Conservation (phyloP, 2,888 invertebrate species). For the Xanthorhoe spadicearia region DNA sequence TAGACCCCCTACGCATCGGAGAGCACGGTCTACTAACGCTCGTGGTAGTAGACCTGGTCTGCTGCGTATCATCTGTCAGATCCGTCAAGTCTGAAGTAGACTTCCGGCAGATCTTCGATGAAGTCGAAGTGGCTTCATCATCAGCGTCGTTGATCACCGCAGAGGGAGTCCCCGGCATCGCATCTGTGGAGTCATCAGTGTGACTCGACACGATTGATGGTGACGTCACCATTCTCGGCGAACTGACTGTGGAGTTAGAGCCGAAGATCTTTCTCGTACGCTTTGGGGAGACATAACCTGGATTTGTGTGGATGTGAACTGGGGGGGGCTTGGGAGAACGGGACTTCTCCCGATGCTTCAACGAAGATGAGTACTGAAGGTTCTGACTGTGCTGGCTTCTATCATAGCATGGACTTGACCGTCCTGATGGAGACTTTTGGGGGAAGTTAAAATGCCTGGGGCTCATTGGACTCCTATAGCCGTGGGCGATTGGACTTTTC, state of each 20-base stretch:
- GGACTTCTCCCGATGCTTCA: constrained; percentile 78
- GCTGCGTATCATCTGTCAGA: constrained; percentile 84
- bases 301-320: constrained; percentile 86
- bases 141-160: constrained; percentile 73
- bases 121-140: constrained; percentile 77
- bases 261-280: constrained; percentile 73
- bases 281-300: constrained; percentile 85
- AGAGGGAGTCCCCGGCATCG: constrained; percentile 74
- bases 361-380: constrained; percentile 73
- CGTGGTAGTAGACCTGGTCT: constrained; percentile 82
- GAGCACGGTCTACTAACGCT: constrained; percentile 86
- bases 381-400: constrained; percentile 51
- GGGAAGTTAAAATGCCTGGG: constrained; percentile 86
- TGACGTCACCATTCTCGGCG: constrained; percentile 73
- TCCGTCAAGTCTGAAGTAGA: constrained; percentile 91
- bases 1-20: constrained; percentile 88
- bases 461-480: constrained; percentile 85
- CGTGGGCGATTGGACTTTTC: constrained; percentile 82
- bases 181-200: constrained; percentile 77
- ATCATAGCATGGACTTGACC: constrained; percentile 75
- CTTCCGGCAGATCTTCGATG: constrained; percentile 86
- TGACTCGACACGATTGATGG: constrained; percentile 81
- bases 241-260: constrained; percentile 77
- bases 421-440: constrained; percentile 75
- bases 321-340: constrained; percentile 80